A percentile compares a stretch with the other conserved stretches of the same genome.
phyloP scores from a whole-genome alignment of 2,888 invertebrate species.

The Agrochola lychnidis region DNA sequence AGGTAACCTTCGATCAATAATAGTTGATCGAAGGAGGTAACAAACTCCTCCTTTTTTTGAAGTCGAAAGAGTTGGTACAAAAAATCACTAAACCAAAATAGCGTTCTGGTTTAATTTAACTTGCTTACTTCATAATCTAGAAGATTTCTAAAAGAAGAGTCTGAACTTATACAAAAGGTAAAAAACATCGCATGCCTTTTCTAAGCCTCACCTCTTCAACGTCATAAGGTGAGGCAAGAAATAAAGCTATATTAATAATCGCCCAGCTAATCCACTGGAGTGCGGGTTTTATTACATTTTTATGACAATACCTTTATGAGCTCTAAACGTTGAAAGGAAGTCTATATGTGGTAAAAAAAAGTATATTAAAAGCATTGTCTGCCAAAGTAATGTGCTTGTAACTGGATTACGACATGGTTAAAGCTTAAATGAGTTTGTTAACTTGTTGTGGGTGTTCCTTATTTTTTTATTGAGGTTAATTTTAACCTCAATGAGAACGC shows the following conservation, averaged over 20 bases:
- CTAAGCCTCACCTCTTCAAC: neutral
- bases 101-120: neutral
- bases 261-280: conserved; percentile 24
- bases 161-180: neutral
- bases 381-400: conserved; percentile 23
- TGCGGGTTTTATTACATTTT: conserved; percentile 30
- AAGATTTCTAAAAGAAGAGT: neutral
- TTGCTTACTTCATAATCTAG: no score
- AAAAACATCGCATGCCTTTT: neutral
- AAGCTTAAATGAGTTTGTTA: conserved; percentile 20
- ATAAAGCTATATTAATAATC: conserved; percentile 22
- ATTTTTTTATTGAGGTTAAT: neutral
- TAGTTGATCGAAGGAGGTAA: no score
- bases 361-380: conserved; percentile 46
- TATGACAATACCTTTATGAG: conserved; percentile 54
- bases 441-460: neutral
- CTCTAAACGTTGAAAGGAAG: conserved; percentile 39
- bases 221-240: conserved; percentile 1
- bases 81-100: neutral
- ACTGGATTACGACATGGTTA: conserved; percentile 15
- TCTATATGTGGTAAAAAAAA: conserved; percentile 31
- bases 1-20: no score
- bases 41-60: no score
- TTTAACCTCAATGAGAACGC: no score
- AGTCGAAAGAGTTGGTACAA: neutral